Base-by-base conservation (phyloP, 2,888 invertebrate genomes). In the Agrenia bidenticulata region DNA sequence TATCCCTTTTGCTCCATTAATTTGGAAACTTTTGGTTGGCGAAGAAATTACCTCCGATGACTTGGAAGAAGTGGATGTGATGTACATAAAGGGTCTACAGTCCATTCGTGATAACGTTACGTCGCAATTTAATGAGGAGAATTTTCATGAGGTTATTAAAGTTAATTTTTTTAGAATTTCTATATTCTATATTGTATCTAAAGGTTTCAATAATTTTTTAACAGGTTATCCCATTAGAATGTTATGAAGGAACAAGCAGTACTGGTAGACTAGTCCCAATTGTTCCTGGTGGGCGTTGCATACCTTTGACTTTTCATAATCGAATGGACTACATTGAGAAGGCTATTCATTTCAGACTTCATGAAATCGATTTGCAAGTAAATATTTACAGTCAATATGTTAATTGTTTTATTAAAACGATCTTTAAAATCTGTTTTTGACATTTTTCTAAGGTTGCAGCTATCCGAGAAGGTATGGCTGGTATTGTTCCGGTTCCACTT, bases 11-110 rank as follows among this genome's bases (percentile, higher is more conserved):
- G 86, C 86, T 0, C 85, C 86, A 1, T 77, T 84, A 39, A 82
- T 87, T 49, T 87, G 86, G 86, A 86, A 86, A 77, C 80, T 85
- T 59, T 78, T 87, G 42, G 85, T 84, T 11, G 84, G 84, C 13
- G 85, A 85, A 77, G 82, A 84, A 1, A 82, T 85, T 1, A 81
- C 81, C 1, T 81, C 83, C n/a, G 84, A 85, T 69, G 86, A 87
- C 77, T 78, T 87, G 68, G 86, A 86, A 78, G 86, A 87, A 77
- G 84, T 82, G 11, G 85, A 85, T 77, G 80, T 81, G 57, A 81
- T 85, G 77, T 85, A 84, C 75, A 81, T 84, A 32, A 85, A 85
- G 77, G 85, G 84, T 76, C 79, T 87, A 71, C 79, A 83, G 64
- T 84, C 85, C 54, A 85, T 87, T 54, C 78, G 84, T 39, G 84